Conservation (phyloP, 2,888 invertebrate species). For the Diarsia mendica region DNA sequence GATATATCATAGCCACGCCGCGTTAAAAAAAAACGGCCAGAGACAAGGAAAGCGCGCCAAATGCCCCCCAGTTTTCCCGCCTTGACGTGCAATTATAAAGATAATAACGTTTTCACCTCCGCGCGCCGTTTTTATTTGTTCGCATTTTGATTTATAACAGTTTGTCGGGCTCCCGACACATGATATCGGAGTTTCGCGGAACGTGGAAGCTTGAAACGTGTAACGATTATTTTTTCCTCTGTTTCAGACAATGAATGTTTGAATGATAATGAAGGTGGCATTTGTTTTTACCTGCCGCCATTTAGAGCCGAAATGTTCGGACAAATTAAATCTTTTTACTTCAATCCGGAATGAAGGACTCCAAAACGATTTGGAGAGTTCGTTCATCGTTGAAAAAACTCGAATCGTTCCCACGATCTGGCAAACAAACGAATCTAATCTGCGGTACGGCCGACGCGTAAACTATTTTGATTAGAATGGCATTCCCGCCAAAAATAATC, state of each 20-base stretch:
- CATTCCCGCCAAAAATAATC: constrained; percentile 84
- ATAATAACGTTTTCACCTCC: constrained; percentile 90
- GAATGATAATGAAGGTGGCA: constrained; percentile 58
- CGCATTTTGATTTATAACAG: constrained; percentile 87
- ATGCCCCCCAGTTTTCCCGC: constrained; percentile 80
- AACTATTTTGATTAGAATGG: constrained; percentile 90
- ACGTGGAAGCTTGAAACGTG: constrained; percentile 61
- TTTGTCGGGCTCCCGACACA: constrained; percentile 75
- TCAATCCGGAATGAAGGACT: constrained; percentile 68
- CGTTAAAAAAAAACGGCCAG: constrained; percentile 76
- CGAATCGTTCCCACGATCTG: constrained; percentile 81
- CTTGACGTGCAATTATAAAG: constrained; percentile 90
- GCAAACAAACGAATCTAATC: constrained; percentile 75
- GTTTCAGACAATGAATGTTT: constrained; percentile 56
- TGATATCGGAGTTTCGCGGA: constrained; percentile 64
- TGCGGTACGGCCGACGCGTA: constrained; percentile 80
- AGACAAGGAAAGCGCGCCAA: constrained; percentile 75
- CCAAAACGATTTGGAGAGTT: constrained; percentile 63
- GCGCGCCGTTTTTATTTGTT: constrained; percentile 87
- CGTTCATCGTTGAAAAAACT: constrained; percentile 70
- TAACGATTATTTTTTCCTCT: constrained; percentile 61
- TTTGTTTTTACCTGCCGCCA: constrained; percentile 57
- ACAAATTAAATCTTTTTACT: constrained; percentile 67
- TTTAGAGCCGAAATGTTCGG: constrained; percentile 53
- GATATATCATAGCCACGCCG: constrained; percentile 85